Evolutionary conservation across 1,140 invertebrate genomes (phyloP).

Genomic region (Spodoptera litura): DNA sequence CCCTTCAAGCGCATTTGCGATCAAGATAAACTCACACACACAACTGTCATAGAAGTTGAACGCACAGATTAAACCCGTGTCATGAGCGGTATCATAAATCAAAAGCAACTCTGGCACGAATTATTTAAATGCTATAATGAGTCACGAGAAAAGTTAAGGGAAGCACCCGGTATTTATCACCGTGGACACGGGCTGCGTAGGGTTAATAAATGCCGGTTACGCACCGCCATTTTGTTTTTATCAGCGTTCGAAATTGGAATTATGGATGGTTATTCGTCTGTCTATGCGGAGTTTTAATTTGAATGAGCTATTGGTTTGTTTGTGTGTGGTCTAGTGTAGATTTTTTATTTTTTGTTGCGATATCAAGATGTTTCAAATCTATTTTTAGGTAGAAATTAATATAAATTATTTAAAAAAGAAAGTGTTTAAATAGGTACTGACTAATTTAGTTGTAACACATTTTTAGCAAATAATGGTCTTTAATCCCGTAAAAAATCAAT

Average conservation of each 20-base stretch:
- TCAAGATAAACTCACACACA: constrained; percentile 54
- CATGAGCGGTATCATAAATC: constrained; percentile 65
- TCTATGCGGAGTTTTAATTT: constrained; percentile 59
- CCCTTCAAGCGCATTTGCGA: constrained; percentile 50
- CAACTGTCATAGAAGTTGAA: constrained; percentile 62
- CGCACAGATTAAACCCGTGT: constrained; percentile 62
- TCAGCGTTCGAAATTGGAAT: constrained; percentile 72
- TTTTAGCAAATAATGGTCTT: too few species aligned
- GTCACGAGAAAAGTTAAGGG: constrained; percentile 70
- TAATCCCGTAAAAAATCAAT: too few species aligned
- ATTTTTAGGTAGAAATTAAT: too few species aligned
- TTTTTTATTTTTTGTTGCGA: too few species aligned
- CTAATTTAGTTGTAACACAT: too few species aligned
- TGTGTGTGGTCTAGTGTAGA: constrained; percentile 3
- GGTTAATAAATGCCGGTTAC: constrained; percentile 73
- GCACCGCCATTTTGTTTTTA: constrained; percentile 72
- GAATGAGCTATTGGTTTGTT: constrained; percentile 39
- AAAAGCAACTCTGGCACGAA: constrained; percentile 61
- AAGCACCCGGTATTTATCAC: constrained; percentile 72
- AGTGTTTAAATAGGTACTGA: too few species aligned
- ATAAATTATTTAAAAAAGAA: too few species aligned
- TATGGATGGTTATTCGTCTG: constrained; percentile 72
- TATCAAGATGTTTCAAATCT: too few species aligned
- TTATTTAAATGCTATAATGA: constrained; percentile 76
- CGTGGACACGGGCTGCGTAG: constrained; percentile 64